Conservation (phyloP, 1,140 invertebrate genomes). For the Cotesia vestalis region DNA sequence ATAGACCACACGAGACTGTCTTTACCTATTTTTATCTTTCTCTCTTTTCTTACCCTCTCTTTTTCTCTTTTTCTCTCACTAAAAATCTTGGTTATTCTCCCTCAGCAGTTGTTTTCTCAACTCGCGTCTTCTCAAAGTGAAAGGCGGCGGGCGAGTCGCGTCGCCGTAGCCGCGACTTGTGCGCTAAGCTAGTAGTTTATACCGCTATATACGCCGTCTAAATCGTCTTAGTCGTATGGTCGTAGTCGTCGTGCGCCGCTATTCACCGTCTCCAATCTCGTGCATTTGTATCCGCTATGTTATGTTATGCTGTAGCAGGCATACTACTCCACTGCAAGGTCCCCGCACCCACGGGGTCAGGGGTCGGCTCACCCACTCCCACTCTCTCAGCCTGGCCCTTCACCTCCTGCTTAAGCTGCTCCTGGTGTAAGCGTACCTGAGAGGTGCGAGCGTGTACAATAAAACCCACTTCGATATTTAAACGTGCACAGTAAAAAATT, state of each 20-base stretch:
- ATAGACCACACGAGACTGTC: slow-evolving; percentile 25
- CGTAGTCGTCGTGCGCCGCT: slow-evolving; percentile 17
- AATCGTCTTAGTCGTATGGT: slow-evolving; percentile 12
- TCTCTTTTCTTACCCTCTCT: not conserved
- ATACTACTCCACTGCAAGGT: slow-evolving; percentile 50
- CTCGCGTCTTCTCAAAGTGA: slow-evolving; percentile 62
- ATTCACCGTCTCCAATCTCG: slow-evolving; percentile 26
- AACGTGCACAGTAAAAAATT: not conserved
- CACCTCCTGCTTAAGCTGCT: slow-evolving; percentile 42
- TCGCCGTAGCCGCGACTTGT: slow-evolving; percentile 51
- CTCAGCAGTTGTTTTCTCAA: slow-evolving; percentile 44
- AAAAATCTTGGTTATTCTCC: slow-evolving; percentile 19
- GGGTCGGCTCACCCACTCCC: slow-evolving; percentile 62
- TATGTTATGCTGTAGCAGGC: slow-evolving; percentile 1
- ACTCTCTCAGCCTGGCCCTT: slow-evolving; percentile 47
- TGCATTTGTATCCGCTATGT: slow-evolving; percentile 30
- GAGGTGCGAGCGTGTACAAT: slow-evolving; percentile 2
- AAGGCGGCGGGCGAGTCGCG: slow-evolving; percentile 63
- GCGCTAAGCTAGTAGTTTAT: slow-evolving; percentile 46
- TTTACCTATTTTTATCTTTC: slow-evolving; percentile 24
- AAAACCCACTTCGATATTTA: not conserved
- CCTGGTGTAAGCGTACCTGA: slow-evolving; percentile 9
- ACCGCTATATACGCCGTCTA: slow-evolving; percentile 35
- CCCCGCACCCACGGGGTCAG: slow-evolving; percentile 60
- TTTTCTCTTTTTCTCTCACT: slow-evolving; percentile 11